Conservation (phyloP, 1,140 invertebrate species). For the Archivesica marissinica region DNA sequence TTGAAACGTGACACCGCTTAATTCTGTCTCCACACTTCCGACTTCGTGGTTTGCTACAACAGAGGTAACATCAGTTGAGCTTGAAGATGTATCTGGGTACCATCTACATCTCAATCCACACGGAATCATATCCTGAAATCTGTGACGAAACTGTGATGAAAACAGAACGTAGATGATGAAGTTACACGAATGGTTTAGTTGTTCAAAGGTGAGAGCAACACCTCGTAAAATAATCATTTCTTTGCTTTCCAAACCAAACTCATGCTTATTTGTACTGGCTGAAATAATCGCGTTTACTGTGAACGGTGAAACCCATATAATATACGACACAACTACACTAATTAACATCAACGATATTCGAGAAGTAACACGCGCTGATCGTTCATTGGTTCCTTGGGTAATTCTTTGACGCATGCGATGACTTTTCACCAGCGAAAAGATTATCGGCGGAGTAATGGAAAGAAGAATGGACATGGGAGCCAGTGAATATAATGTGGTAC, state of each 20-base stretch:
- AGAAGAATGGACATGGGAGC: background rate
- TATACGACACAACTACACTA: background rate
- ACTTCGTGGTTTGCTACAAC: background rate
- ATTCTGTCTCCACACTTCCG: too few relatives aligned
- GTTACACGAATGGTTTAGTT: slow-evolving; percentile 32
- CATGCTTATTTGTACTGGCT: slow-evolving; percentile 5
- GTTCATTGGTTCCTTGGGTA: background rate
- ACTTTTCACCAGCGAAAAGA: background rate
- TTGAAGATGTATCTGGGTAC: background rate
- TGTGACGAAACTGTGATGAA: background rate
- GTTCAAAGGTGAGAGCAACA: background rate
- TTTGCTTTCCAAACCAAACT: background rate
- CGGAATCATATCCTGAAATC: background rate
- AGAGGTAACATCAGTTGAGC: background rate
- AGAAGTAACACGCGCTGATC: background rate
- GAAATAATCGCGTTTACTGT: background rate
- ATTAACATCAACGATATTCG: background rate
- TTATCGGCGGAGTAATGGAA: background rate
- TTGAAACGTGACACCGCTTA: too few relatives aligned
- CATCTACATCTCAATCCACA: background rate
- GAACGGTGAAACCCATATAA: slow-evolving; percentile 21
- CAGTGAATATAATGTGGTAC: background rate
- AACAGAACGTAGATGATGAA: slow-evolving; percentile 26
- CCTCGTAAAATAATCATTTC: slow-evolving; percentile 6
- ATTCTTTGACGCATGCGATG: background rate